These are phyloP conservation scores for Xylota segnis DNA, from an alignment of 2,888 invertebrate species.

Conservation along the genomic window DNA sequence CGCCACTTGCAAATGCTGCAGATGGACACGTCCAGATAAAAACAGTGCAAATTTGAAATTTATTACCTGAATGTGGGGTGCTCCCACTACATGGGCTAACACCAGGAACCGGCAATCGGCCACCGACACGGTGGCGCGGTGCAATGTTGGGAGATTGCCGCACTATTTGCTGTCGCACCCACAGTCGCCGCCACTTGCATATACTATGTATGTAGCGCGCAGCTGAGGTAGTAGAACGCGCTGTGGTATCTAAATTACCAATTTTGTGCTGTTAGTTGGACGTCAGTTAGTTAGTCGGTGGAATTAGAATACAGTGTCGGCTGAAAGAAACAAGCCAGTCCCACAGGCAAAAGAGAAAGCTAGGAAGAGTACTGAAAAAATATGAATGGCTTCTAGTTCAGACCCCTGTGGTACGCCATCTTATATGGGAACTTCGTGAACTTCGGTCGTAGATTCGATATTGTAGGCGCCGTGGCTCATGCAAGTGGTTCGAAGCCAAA, in stretches of 20 bases:
- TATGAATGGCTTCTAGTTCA: no score
- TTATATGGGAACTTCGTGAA: no score
- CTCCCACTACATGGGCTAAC: slow-evolving; percentile 60
- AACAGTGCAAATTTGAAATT: slow-evolving; percentile 76
- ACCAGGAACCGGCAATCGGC: slow-evolving; percentile 14
- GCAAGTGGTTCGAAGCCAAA: no score
- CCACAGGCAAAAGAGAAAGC: no score
- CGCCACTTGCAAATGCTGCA: slow-evolving; percentile 7
- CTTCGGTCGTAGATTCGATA: no score
- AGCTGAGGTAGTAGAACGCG: slow-evolving; percentile 25
- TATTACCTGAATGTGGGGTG: slow-evolving; percentile 76
- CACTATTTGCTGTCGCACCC: slow-evolving; percentile 69
- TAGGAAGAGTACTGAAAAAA: no score
- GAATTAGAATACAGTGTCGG: slow-evolving; percentile 61
- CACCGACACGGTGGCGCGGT: background rate
- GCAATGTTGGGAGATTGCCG: slow-evolving; percentile 39
- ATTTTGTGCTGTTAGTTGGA: slow-evolving; percentile 63
- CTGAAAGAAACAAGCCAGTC: slow-evolving; percentile 14
- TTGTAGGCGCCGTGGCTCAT: no score
- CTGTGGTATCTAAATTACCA: slow-evolving; percentile 68
- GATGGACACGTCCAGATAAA: slow-evolving; percentile 76
- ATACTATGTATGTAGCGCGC: background rate
- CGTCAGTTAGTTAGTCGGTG: slow-evolving; percentile 48
- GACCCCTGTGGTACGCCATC: no score
- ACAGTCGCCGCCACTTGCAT: slow-evolving; percentile 42